phyloP scores from a whole-genome alignment of 1,140 invertebrate genomes.

The Lithobius niger region DNA sequence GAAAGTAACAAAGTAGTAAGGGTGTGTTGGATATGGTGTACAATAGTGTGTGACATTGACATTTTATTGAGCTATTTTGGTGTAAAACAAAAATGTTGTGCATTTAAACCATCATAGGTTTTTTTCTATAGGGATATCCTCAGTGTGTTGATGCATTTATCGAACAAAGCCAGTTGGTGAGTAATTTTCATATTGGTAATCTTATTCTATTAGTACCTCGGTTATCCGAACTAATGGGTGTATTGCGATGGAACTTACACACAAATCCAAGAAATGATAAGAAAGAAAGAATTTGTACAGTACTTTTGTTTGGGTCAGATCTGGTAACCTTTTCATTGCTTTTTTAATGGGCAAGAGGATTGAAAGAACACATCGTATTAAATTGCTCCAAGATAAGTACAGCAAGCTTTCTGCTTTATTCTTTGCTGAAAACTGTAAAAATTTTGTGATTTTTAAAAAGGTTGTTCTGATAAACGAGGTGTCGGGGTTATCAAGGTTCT shows the following conservation, averaged over 20 bases:
- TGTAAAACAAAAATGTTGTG: too few relatives aligned
- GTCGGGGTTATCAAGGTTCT: not conserved
- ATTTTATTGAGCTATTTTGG: too few relatives aligned
- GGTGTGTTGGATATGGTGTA: too few relatives aligned
- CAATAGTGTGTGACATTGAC: too few relatives aligned
- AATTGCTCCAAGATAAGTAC: too few relatives aligned
- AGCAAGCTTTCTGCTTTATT: too few relatives aligned
- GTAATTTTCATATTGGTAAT: constrained; percentile 9
- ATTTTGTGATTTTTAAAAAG: not conserved
- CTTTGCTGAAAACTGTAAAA: not conserved
- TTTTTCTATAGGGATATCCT: constrained; percentile 54
- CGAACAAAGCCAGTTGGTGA: constrained; percentile 84
- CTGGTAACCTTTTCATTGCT: not conserved
- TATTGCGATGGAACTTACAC: not conserved
- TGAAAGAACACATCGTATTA: too few relatives aligned
- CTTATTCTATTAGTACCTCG: not conserved
- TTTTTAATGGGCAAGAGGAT: not conserved
- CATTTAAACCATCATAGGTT: too few relatives aligned
- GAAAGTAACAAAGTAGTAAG: too few relatives aligned
- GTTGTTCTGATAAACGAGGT: not conserved
- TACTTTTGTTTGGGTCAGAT: not conserved
- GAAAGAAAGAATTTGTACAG: not conserved
- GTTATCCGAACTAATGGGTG: not conserved
- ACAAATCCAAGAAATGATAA: not conserved
- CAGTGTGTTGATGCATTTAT: constrained; percentile 95